Conservation (phyloP, 2,888 invertebrate species). For the Aromia moschata region DNA sequence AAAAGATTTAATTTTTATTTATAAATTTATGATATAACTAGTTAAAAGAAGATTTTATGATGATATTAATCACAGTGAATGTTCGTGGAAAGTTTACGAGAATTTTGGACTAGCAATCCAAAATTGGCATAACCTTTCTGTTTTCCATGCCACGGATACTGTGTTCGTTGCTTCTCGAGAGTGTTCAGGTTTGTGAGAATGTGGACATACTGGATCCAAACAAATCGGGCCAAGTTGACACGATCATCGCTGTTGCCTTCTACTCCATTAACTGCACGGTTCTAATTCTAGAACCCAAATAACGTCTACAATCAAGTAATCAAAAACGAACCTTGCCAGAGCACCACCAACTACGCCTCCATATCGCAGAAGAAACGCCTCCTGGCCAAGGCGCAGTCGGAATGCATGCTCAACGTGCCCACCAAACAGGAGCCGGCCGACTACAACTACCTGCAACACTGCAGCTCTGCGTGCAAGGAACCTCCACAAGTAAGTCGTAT, state of each 20-base stretch:
- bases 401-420: constrained; percentile 70
- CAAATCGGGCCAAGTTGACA: too few relatives aligned
- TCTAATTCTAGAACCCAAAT: constrained; percentile 25
- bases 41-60: too few relatives aligned
- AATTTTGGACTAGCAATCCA: too few relatives aligned
- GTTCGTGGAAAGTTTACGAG: too few relatives aligned
- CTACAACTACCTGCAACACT: constrained; percentile 54
- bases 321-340: constrained; percentile 67
- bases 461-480: constrained; percentile 65
- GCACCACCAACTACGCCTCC: constrained; percentile 63
- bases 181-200: too few relatives aligned
- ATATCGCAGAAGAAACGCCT: constrained; percentile 91
- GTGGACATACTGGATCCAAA: too few relatives aligned
- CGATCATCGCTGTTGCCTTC: neutral
- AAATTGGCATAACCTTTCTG: too few relatives aligned
- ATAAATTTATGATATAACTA: too few relatives aligned
- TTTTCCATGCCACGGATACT: too few relatives aligned
- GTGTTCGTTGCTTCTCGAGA: too few relatives aligned
- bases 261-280: neutral
- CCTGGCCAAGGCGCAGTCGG: constrained; percentile 85
- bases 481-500: constrained; percentile 49
- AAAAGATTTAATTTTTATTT: too few relatives aligned
- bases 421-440: constrained; percentile 70
- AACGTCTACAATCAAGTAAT: constrained; percentile 57
- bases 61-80: too few relatives aligned